These are phyloP conservation scores for Xiphophorus couchianus DNA, from an alignment of 2,113 vertebrate species.

Conservation along the genomic window DNA sequence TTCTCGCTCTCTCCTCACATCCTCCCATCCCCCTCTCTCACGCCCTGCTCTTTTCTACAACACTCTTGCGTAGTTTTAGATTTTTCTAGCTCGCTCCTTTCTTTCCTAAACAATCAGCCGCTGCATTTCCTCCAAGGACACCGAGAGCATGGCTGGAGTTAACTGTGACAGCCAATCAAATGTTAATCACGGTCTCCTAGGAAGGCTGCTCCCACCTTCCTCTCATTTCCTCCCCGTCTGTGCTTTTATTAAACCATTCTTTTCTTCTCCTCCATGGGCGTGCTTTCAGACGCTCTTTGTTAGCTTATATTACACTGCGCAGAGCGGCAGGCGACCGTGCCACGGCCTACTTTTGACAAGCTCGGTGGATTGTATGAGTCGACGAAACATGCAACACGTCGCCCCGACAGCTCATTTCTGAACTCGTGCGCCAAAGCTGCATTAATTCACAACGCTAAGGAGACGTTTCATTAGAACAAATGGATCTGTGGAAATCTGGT, in stretches of 20 bases:
- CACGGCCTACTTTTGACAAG: constrained; percentile 43
- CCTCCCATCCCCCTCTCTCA: background rate
- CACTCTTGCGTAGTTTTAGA: background rate
- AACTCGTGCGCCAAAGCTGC: background rate
- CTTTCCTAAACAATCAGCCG: constrained; percentile 40
- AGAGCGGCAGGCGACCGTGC: constrained; percentile 22
- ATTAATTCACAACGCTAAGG: background rate
- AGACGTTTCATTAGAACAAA: background rate
- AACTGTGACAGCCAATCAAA: constrained; percentile 69
- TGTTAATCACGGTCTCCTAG: constrained; percentile 63
- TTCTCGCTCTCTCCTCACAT: background rate
- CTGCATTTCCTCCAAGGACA: constrained; percentile 41
- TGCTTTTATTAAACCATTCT: constrained; percentile 61
- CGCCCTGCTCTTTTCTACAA: background rate
- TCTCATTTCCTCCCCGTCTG: constrained; percentile 28
- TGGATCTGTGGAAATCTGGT: background rate
- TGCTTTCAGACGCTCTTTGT: constrained; percentile 46
- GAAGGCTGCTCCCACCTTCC: constrained; percentile 23
- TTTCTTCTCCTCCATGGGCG: constrained; percentile 41
- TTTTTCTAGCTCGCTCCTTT: background rate
- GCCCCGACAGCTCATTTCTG: constrained; percentile 7
- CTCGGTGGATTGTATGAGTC: constrained; percentile 46
- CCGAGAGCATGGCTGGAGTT: constrained; percentile 47
- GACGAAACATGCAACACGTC: background rate
- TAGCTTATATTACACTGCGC: constrained; percentile 40